Evolutionary conservation across 2,888 invertebrate genomes (phyloP).

Genomic region (Xylota sylvarum): DNA sequence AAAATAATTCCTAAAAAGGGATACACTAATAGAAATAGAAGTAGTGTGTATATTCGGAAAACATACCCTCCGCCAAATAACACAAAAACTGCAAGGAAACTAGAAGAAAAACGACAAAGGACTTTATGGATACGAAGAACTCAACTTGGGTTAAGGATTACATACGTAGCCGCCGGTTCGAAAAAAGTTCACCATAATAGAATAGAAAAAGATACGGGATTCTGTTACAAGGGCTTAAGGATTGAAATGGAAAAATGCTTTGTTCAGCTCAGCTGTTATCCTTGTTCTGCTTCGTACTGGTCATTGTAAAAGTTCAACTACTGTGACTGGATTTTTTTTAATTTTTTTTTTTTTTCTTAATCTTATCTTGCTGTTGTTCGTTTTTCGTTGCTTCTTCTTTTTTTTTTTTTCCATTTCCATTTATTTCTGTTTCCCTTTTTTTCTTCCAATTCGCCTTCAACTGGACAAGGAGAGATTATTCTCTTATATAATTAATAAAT

Average conservation of each 20-base stretch:
- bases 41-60: constrained; percentile 25
- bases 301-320: constrained; percentile 72
- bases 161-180: constrained; percentile 37
- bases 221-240: constrained; percentile 70
- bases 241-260: constrained; percentile 72
- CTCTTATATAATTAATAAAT: constrained; percentile 77
- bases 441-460: constrained; percentile 34
- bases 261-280: constrained; percentile 75
- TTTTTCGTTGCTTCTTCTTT: constrained; percentile 9
- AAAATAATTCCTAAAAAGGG: constrained; percentile 31
- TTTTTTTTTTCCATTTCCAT: neutral
- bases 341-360: constrained; percentile 49
- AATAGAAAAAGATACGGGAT: constrained; percentile 45
- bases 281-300: constrained; percentile 67
- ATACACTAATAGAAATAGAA: neutral
- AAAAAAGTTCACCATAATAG: constrained; percentile 50
- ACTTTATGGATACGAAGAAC: constrained; percentile 37
- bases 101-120: constrained; percentile 42
- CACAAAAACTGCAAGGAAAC: neutral
- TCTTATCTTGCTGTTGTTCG: constrained; percentile 58
- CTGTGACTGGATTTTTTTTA: constrained; percentile 59
- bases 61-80: constrained; percentile 31
- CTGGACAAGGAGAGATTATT: constrained; percentile 65
- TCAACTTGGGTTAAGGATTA: constrained; percentile 59
- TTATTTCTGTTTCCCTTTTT: neutral